Conservation (phyloP, 1,140 invertebrate species). For the Temnothorax curvispinosus region DNA sequence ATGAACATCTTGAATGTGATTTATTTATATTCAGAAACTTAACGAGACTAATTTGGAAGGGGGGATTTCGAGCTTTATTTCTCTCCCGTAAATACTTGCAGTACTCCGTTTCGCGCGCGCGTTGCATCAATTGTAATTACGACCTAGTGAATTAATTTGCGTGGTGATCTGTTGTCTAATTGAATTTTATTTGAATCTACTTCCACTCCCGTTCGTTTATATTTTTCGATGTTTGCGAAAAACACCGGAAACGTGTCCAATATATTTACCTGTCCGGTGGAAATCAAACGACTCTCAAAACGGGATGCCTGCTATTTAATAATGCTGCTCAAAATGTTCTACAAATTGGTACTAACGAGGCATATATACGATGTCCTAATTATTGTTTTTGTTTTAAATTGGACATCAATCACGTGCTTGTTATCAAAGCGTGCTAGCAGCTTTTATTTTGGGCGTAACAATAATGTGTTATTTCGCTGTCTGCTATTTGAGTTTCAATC, state of each 20-base stretch:
- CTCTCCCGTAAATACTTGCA: constrained; percentile 42
- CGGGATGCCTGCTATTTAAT: constrained; percentile 60
- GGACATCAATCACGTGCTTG: constrained; percentile 5
- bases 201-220: constrained; percentile 40
- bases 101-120: neutral
- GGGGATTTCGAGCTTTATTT: constrained; percentile 64
- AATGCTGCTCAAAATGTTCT: constrained; percentile 50
- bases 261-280: constrained; percentile 63
- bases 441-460: constrained; percentile 36
- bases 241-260: constrained; percentile 38
- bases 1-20: constrained; percentile 33
- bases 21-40: constrained; percentile 30
- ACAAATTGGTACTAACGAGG: constrained; percentile 36
- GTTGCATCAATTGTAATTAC: constrained; percentile 64
- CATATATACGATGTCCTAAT: constrained; percentile 20
- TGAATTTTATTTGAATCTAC: constrained; percentile 70
- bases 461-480: neutral
- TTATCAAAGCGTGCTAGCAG: constrained; percentile 2
- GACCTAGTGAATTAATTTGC: constrained; percentile 61
- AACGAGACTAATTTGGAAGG: constrained; percentile 14
- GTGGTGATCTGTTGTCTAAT: constrained; percentile 58
- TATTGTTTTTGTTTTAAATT: constrained; percentile 51
- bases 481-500: constrained; percentile 24
- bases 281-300: constrained; percentile 46
- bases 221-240: constrained; percentile 45